Conservation (phyloP, 2,113 vertebrate species). For the Aptenodytes forsteri region DNA sequence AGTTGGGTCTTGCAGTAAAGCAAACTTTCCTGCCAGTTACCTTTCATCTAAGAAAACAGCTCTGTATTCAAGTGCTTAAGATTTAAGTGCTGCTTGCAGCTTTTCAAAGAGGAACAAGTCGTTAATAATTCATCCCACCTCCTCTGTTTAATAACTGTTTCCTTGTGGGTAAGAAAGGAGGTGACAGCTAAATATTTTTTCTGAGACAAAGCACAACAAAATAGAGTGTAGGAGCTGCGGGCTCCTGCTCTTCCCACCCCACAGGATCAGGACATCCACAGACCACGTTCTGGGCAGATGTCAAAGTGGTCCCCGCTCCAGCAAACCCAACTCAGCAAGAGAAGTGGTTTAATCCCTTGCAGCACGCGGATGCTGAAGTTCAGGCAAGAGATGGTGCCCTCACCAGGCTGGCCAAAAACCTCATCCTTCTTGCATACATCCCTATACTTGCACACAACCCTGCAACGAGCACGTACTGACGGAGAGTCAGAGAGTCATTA, state of each 20-base stretch:
- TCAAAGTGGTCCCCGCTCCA: not conserved
- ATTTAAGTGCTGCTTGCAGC: constrained; percentile 1
- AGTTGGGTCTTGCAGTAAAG: not conserved
- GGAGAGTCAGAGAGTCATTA: not conserved
- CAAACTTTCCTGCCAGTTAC: not conserved
- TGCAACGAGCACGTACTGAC: rapidly evolving
- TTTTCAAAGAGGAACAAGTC: not conserved
- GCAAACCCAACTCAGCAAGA: not conserved
- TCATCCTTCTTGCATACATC: not conserved
- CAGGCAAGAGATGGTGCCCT: not conserved
- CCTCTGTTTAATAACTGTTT: not conserved
- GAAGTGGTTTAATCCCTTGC: not conserved
- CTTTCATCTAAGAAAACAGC: not conserved
- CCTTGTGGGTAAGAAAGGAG: not conserved
- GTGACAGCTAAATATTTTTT: not conserved
- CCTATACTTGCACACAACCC: not conserved
- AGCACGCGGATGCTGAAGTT: rapidly evolving
- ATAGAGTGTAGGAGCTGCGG: not conserved
- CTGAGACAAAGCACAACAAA: not conserved
- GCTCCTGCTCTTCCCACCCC: not conserved
- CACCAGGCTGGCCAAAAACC: not conserved
- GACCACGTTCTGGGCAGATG: not conserved
- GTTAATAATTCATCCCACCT: constrained; percentile 31
- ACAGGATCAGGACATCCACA: not conserved
- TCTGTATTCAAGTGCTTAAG: not conserved